A percentile compares a stretch with the other conserved stretches of the same genome.
phyloP scores from a whole-genome alignment of 2,888 invertebrate species.

The Heterodera filipjevi region DNA sequence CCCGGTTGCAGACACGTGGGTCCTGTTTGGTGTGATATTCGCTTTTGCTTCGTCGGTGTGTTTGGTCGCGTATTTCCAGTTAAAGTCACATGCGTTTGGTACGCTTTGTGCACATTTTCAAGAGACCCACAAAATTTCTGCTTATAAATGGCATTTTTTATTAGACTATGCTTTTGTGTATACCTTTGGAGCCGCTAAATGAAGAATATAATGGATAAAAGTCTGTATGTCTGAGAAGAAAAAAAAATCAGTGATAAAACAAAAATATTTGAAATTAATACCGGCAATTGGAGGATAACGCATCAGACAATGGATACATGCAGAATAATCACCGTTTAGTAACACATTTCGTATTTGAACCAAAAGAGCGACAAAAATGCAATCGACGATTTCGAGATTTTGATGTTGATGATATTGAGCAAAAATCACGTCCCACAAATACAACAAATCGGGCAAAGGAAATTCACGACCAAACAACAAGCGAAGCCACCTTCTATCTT shows the following conservation, averaged over 20 bases:
- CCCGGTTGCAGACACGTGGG: too few species aligned
- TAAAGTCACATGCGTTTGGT: slow-evolving; percentile 49
- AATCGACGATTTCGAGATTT: slow-evolving; percentile 71
- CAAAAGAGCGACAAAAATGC: slow-evolving; percentile 79
- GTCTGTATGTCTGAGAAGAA: background rate
- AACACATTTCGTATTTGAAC: slow-evolving; percentile 75
- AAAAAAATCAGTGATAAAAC: background rate
- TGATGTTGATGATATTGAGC: slow-evolving; percentile 74
- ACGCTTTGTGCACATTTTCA: slow-evolving; percentile 3
- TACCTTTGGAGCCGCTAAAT: slow-evolving; percentile 67
- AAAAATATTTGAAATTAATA: slow-evolving; percentile 47
- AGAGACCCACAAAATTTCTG: background rate
- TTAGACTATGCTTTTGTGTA: slow-evolving; percentile 13
- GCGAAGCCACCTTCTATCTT: slow-evolving; percentile 79
- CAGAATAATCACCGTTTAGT: slow-evolving; percentile 73
- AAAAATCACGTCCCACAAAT: slow-evolving; percentile 83
- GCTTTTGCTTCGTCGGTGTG: slow-evolving; percentile 23
- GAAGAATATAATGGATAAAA: background rate
- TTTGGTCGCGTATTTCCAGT: slow-evolving; percentile 57
- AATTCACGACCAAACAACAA: slow-evolving; percentile 83
- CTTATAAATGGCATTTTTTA: too few species aligned
- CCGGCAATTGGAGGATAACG: slow-evolving; percentile 74
- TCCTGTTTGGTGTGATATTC: slow-evolving; percentile 19
- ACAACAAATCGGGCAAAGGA: slow-evolving; percentile 77
- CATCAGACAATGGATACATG: slow-evolving; percentile 75